Evolutionary conservation across 2,888 invertebrate species (phyloP), one percentile per base, ranked within the genome.

Genomic region (Platycnemis pennipes): DNA sequence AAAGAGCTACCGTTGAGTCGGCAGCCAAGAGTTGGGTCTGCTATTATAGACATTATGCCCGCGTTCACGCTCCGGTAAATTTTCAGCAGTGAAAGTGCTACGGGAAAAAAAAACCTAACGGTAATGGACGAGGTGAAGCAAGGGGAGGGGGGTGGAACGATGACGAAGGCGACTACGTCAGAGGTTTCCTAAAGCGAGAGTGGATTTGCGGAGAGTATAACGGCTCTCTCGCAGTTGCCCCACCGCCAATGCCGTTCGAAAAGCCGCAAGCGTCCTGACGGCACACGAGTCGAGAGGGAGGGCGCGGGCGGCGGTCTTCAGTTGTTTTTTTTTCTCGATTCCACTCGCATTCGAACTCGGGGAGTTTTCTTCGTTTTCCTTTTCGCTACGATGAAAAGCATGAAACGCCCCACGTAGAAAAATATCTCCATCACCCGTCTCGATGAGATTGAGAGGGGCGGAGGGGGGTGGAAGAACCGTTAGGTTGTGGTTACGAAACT

Each of bases 401-500:
- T 37, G 77, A 13, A 31, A 77, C 77, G 8, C 77, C 77, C 77
- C 77, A 3, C 56, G 19, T 3, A 4, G 26, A n/a, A 16, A 63
- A 63, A 63, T 63, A 63, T 22, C 26, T 26, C 16, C 77, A 37
- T 37, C 77, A 77, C 37, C 11, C 69, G 31, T 31, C 63, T n/a
- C n/a, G n/a, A n/a, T n/a, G n/a, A n/a, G n/a, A n/a, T n/a, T n/a
- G n/a, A n/a, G n/a, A n/a, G n/a, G n/a, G n/a, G 19, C 63, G 63
- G 63, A 63, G 49, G 49, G 49, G 49, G 63, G 49, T 49, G 26
- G 37, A 77, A 77, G 69, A 77, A 77, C 77, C 77, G 77, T 77
- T 77, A 77, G 31, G 8, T 37, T 37, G 26, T 77, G 37, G 77
- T 77, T 77, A 77, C 77, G 77, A 77, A 77, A 77, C 77, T 31